Conservation (phyloP, 2,113 vertebrate species). For the Oryzias woworae region DNA sequence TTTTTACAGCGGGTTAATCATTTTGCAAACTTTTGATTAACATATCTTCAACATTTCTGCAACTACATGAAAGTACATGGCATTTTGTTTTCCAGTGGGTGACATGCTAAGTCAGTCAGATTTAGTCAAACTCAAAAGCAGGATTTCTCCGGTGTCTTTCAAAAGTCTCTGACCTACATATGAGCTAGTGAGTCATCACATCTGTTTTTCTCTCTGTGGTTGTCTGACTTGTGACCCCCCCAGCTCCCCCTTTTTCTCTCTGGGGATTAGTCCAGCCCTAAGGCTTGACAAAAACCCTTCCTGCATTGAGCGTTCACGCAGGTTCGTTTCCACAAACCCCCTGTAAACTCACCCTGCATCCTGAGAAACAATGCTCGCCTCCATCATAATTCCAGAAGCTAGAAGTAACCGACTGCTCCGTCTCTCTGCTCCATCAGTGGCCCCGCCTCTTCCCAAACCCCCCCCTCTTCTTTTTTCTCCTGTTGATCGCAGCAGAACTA, state of each 20-base stretch:
- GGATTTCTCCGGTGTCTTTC: background rate
- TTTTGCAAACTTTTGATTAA: too few species aligned
- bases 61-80: background rate
- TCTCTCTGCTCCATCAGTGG: conserved; percentile 41
- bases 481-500: conserved; percentile 39
- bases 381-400: conserved; percentile 51
- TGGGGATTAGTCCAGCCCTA: background rate
- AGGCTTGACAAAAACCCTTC: background rate
- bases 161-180: conserved; percentile 48
- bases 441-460: conserved; percentile 44
- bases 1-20: too few species aligned
- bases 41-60: background rate
- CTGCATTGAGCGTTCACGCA: background rate
- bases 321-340: background rate
- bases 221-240: conserved; percentile 43
- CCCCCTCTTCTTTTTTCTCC: conserved; percentile 50
- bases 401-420: conserved; percentile 12
- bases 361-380: conserved; percentile 44
- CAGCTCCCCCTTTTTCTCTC: background rate
- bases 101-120: background rate
- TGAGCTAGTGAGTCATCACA: conserved; percentile 65
- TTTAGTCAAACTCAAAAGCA: background rate
- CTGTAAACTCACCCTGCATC: conserved; percentile 47
- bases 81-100: background rate
- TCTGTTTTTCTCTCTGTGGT: conserved; percentile 64